These are phyloP conservation scores for Pantherophis guttatus DNA, from an alignment of 2,113 vertebrate genomes.

Conservation along the genomic window DNA sequence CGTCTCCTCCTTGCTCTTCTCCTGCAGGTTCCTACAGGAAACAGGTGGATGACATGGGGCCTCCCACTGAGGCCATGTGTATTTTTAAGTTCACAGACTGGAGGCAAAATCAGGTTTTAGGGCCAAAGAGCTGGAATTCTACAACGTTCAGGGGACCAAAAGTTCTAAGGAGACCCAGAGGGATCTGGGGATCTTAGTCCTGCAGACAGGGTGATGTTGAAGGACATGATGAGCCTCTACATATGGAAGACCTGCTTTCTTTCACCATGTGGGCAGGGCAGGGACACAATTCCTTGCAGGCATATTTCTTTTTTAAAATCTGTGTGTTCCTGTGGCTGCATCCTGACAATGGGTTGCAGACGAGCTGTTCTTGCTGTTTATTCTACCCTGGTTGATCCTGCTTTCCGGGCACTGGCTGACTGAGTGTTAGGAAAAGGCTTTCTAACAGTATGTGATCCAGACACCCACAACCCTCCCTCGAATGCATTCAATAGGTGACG, in stretches of 20 bases:
- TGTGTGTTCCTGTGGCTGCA: neutral
- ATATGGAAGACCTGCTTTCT: neutral
- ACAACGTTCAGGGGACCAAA: neutral
- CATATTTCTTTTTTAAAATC: neutral
- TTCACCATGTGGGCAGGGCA: neutral
- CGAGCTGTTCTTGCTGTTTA: neutral
- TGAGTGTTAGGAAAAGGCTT: neutral
- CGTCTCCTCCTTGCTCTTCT: fast-evolving
- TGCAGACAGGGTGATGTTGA: neutral
- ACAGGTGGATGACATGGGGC: fast-evolving
- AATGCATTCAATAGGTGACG: neutral
- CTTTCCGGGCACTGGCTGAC: neutral
- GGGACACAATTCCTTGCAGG: neutral
- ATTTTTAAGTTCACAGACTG: neutral
- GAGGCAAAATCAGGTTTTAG: fast-evolving
- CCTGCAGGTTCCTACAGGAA: neutral
- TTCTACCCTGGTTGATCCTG: neutral
- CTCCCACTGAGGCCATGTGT: fast-evolving
- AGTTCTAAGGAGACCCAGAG: neutral
- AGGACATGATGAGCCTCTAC: neutral
- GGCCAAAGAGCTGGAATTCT: neutral
- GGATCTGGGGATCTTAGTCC: neutral
- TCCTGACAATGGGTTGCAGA: neutral
- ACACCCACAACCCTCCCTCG: neutral
- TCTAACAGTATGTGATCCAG: neutral